Percentiles rank a stretch among this genome's conserved stretches.
These are phyloP conservation scores for Hemistola chrysoprasaria DNA, from an alignment of 2,888 invertebrate genomes.

Conservation along the genomic window DNA sequence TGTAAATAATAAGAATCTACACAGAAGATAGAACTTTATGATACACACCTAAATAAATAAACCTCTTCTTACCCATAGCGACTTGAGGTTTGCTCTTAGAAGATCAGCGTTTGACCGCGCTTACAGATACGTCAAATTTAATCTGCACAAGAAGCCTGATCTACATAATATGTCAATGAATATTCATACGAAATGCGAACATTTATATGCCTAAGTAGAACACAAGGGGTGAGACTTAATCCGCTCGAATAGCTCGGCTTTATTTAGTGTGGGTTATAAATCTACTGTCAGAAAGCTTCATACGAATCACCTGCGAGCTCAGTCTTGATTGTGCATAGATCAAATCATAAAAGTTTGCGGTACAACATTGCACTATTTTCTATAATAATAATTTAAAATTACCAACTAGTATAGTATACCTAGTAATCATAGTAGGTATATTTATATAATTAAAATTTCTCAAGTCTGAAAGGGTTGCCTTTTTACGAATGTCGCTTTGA, in stretches of 20 bases:
- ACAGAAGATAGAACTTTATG: no score
- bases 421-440: no score
- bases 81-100: no score
- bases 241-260: slow-evolving; percentile 29
- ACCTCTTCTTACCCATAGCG: no score
- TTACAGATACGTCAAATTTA: slow-evolving; percentile 2
- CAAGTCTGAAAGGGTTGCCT: no score
- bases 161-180: slow-evolving; percentile 26
- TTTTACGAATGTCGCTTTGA: no score
- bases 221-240: slow-evolving; percentile 29
- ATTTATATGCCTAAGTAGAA: slow-evolving; percentile 21
- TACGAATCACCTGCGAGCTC: slow-evolving; percentile 33
- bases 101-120: background rate
- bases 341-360: slow-evolving; percentile 16
- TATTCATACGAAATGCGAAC: slow-evolving; percentile 27
- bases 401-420: no score
- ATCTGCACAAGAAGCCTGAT: slow-evolving; percentile 14
- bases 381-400: no score
- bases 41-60: no score
- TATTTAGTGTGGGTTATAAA: slow-evolving; percentile 37
- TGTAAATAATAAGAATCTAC: no score
- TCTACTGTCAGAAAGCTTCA: slow-evolving; percentile 35
- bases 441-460: no score
- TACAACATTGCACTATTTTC: slow-evolving; percentile 2
- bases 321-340: slow-evolving; percentile 33